Percentiles rank a stretch among this genome's conserved stretches.
These are phyloP conservation scores for Xestobium rufovillosum DNA, from an alignment of 2,888 invertebrate species.

Conservation along the genomic window DNA sequence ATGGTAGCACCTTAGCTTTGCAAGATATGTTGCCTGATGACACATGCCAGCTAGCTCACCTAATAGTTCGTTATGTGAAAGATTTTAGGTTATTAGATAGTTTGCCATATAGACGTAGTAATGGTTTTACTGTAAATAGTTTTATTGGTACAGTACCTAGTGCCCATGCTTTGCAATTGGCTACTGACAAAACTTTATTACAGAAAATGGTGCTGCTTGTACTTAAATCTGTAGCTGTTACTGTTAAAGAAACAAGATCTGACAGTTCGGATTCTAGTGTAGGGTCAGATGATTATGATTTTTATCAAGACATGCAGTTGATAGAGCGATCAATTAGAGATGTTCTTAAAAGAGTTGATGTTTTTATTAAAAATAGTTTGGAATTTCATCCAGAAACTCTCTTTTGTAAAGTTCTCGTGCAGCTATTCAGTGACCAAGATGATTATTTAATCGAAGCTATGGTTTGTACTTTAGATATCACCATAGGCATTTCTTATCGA, in stretches of 20 bases:
- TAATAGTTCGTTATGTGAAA: conserved; percentile 78
- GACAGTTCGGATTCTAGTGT: conserved; percentile 77
- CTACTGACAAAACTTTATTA: conserved; percentile 67
- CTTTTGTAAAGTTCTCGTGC: conserved; percentile 80
- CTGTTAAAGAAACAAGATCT: conserved; percentile 81
- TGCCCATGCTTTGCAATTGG: conserved; percentile 33
- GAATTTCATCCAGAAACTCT: conserved; percentile 85
- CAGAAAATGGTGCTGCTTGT: conserved; percentile 83
- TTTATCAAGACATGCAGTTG: conserved; percentile 82
- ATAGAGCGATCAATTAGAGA: conserved; percentile 80
- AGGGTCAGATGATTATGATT: conserved; percentile 77
- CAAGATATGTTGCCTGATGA: conserved; percentile 85
- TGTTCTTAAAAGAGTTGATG: conserved; percentile 72
- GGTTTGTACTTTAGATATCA: conserved; percentile 85
- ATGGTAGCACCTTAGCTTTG: conserved; percentile 81
- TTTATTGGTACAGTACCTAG: conserved; percentile 41
- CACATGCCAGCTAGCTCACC: conserved; percentile 78
- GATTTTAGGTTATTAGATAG: conserved; percentile 67
- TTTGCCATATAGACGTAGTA: conserved; percentile 38
- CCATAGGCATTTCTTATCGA: conserved; percentile 74
- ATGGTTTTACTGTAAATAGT: conserved; percentile 40
- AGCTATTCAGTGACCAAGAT: conserved; percentile 84
- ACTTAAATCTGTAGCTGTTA: conserved; percentile 81
- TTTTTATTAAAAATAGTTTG: conserved; percentile 70
- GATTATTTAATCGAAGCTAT: conserved; percentile 86